Conservation (phyloP, 1,140 invertebrate species). For the Plodia interpunctella region DNA sequence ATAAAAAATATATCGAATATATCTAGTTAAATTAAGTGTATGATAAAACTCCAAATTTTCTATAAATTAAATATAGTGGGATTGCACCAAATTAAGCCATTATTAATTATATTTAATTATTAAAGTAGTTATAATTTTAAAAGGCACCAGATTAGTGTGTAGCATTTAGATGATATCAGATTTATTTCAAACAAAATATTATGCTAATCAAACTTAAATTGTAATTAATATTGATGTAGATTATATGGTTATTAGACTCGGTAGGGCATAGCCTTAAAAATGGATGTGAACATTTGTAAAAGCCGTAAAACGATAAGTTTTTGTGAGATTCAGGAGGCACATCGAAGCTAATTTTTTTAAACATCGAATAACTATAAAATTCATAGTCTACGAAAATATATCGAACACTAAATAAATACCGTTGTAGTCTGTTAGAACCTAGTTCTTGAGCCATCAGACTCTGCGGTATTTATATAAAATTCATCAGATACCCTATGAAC, state of each 20-base stretch:
- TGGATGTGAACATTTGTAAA: slow-evolving; percentile 46
- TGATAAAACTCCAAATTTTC: neutral
- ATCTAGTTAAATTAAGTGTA: neutral
- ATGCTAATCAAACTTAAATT: neutral
- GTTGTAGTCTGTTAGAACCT: slow-evolving; percentile 64
- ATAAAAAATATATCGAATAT: neutral
- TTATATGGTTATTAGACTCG: slow-evolving; percentile 6
- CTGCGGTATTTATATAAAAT: slow-evolving; percentile 53
- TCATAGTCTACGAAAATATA: neutral
- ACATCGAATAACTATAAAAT: neutral
- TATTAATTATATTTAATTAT: neutral
- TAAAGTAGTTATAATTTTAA: neutral
- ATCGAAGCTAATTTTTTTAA: slow-evolving; percentile 37
- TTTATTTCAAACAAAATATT: neutral
- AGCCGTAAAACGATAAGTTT: slow-evolving; percentile 38
- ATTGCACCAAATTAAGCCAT: slow-evolving; percentile 2
- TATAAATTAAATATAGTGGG: neutral
- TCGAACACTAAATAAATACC: slow-evolving; percentile 47
- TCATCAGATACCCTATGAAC: neutral
- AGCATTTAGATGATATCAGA: neutral
- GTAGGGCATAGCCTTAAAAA: slow-evolving; percentile 17
- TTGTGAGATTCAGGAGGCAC: slow-evolving; percentile 55
- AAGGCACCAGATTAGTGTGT: neutral
- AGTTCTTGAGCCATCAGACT: slow-evolving; percentile 75
- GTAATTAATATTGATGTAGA: neutral